Conservation (phyloP, 2,113 vertebrate species). For the Ibidorhyncha struthersii region DNA sequence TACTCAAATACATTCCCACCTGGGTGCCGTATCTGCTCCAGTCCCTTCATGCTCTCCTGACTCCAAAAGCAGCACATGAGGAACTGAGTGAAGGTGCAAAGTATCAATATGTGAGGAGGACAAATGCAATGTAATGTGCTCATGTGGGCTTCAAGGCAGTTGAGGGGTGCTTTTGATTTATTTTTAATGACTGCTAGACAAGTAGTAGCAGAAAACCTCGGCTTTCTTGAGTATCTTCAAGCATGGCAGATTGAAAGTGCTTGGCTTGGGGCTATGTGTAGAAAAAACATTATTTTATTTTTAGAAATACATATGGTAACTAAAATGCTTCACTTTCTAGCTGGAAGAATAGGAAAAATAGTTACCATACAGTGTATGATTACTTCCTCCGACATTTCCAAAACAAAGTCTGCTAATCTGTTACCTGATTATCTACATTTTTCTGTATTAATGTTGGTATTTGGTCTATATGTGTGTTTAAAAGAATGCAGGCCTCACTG, state of each 20-base stretch:
- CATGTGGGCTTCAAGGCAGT: neutral
- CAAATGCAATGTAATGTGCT: neutral
- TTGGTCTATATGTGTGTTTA: conserved; percentile 31
- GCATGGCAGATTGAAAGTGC: neutral
- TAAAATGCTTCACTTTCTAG: neutral
- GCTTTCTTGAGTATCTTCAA: neutral
- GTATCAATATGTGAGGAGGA: neutral
- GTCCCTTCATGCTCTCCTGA: neutral
- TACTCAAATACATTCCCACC: neutral
- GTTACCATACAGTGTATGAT: neutral
- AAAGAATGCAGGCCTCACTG: neutral
- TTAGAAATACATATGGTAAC: neutral
- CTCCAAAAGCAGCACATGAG: neutral
- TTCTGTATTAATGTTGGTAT: neutral
- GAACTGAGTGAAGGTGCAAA: neutral
- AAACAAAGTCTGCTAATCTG: neutral
- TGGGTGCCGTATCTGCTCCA: neutral
- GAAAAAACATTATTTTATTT: neutral
- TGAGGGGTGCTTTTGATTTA: neutral
- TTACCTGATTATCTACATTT: neutral
- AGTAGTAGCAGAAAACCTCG: neutral
- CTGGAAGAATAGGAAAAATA: neutral
- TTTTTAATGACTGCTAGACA: neutral
- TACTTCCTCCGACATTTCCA: neutral
- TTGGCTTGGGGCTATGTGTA: neutral